Evolutionary conservation across 1,140 invertebrate species (phyloP).

Genomic region (Conus ventricosus): DNA sequence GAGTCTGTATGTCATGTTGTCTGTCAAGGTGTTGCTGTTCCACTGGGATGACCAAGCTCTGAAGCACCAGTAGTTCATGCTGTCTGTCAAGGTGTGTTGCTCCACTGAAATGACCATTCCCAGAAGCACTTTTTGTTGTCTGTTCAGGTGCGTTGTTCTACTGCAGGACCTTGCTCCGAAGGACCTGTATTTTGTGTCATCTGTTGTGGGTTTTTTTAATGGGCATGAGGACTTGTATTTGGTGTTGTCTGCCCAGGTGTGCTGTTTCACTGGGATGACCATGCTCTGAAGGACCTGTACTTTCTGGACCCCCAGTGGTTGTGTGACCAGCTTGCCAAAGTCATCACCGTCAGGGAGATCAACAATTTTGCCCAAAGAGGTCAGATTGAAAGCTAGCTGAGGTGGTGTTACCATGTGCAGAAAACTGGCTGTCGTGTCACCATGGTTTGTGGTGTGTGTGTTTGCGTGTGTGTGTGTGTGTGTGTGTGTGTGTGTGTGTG

Average conservation of each 20-base stretch:
- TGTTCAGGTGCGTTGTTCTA: slow-evolving; percentile 90
- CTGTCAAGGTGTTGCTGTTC: slow-evolving; percentile 85
- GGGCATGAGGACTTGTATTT: too few relatives aligned
- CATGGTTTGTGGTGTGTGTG: too few relatives aligned
- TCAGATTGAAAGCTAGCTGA: slow-evolving; percentile 50
- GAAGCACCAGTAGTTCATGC: slow-evolving; percentile 85
- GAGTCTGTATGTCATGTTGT: not conserved
- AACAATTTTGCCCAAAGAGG: slow-evolving; percentile 94
- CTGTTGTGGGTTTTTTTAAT: too few relatives aligned
- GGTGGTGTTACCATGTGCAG: too few relatives aligned
- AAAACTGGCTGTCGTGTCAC: too few relatives aligned
- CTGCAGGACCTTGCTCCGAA: slow-evolving; percentile 97
- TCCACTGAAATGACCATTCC: not conserved
- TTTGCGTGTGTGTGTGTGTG: too few relatives aligned
- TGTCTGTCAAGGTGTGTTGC: slow-evolving; percentile 69
- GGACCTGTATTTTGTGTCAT: slow-evolving; percentile 90
- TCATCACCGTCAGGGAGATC: slow-evolving; percentile 96
- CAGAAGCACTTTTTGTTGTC: not conserved
- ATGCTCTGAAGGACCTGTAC: slow-evolving; percentile 93
- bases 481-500: too few relatives aligned
- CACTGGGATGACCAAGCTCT: slow-evolving; percentile 98
- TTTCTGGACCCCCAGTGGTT: slow-evolving; percentile 99
- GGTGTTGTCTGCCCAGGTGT: slow-evolving; percentile 80
- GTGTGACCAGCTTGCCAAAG: slow-evolving; percentile 97
- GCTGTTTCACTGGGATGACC: slow-evolving; percentile 98